Conservation (phyloP, 2,888 invertebrate genomes). For the Hymenopus coronatus region DNA sequence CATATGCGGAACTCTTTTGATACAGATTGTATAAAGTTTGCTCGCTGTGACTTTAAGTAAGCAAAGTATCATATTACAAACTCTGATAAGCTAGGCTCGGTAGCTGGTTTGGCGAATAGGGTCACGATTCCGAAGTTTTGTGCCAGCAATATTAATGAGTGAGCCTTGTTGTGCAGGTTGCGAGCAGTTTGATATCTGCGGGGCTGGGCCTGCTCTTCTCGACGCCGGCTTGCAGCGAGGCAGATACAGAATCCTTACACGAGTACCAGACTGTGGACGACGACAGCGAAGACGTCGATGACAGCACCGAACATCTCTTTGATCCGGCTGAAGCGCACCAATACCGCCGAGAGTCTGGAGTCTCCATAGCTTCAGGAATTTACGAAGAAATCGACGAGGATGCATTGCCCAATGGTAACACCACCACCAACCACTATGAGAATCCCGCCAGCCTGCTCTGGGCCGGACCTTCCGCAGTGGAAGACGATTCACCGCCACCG, state of each 20-base stretch:
- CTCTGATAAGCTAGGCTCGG: no score
- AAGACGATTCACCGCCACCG: slow-evolving; percentile 32
- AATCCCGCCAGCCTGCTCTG: slow-evolving; percentile 15
- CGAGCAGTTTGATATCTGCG: slow-evolving; percentile 44
- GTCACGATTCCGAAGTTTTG: no score
- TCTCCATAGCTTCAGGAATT: slow-evolving; percentile 63
- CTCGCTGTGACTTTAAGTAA: no score
- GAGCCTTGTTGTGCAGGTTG: slow-evolving; percentile 40
- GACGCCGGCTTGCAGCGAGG: slow-evolving; percentile 49
- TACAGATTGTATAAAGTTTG: no score
- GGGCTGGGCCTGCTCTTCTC: slow-evolving; percentile 43
- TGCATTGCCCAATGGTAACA: slow-evolving; percentile 31
- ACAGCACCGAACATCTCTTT: background rate
- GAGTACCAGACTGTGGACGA: slow-evolving; percentile 35
- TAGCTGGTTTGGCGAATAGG: no score
- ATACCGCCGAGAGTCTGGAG: slow-evolving; percentile 54
- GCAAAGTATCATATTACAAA: no score
- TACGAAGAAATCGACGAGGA: slow-evolving; percentile 65
- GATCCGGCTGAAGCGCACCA: slow-evolving; percentile 32
- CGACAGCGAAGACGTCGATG: slow-evolving; percentile 24
- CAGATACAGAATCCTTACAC: slow-evolving; percentile 45
- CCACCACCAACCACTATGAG: slow-evolving; percentile 21
- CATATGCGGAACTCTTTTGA: no score
- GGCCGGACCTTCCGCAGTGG: background rate
- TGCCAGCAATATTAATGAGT: no score